These are phyloP conservation scores for Apamea monoglypha DNA, from an alignment of 2,888 invertebrate species.

Conservation along the genomic window DNA sequence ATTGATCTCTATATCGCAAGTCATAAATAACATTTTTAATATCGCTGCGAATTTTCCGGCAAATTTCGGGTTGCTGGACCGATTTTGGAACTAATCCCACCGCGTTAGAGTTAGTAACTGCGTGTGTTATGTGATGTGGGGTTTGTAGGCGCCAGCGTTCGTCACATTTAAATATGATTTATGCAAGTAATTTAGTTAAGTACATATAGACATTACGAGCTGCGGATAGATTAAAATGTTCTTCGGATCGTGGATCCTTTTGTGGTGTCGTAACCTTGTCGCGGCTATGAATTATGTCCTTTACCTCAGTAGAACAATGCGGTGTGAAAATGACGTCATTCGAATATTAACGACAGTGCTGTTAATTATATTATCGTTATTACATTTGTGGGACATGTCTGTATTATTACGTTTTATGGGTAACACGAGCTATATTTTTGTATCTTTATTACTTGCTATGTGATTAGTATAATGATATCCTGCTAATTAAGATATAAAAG, in stretches of 20 bases:
- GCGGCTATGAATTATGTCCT: constrained; percentile 76
- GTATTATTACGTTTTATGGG: constrained; percentile 37
- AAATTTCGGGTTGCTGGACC: constrained; percentile 36
- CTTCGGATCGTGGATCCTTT: constrained; percentile 76
- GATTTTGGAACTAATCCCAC: constrained; percentile 70
- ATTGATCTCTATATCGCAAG: constrained; percentile 69
- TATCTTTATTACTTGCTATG: constrained; percentile 46
- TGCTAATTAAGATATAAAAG: constrained; percentile 22
- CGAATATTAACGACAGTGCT: constrained; percentile 54
- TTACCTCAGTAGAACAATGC: constrained; percentile 62
- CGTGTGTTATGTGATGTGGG: constrained; percentile 63
- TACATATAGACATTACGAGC: constrained; percentile 88
- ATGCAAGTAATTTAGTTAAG: constrained; percentile 90
- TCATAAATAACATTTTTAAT: constrained; percentile 72
- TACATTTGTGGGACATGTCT: constrained; percentile 41
- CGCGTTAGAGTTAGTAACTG: constrained; percentile 73
- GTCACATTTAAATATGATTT: constrained; percentile 90
- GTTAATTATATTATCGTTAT: constrained; percentile 57
- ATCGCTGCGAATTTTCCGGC: constrained; percentile 49
- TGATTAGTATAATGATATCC: constrained; percentile 17
- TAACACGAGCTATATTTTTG: constrained; percentile 30
- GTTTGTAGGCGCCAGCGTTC: constrained; percentile 77
- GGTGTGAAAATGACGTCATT: constrained; percentile 60
- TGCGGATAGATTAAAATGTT: constrained; percentile 88
- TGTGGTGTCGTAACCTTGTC: constrained; percentile 70